Evolutionary conservation across 2,888 invertebrate genomes (phyloP), one percentile per base, ranked within the genome.

Genomic region (Folsomia manolachei): DNA sequence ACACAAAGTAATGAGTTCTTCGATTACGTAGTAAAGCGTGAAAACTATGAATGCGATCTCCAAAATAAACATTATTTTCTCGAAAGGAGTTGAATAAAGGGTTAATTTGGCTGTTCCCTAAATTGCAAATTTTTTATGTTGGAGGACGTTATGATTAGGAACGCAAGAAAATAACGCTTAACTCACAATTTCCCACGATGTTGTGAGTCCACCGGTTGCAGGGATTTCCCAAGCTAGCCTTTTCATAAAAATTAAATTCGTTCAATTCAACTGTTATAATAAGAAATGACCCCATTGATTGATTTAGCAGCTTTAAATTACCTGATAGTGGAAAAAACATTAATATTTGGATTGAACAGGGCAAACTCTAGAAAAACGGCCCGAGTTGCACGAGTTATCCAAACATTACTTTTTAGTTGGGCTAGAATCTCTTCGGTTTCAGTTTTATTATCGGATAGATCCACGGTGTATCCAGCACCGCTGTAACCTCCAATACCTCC

Each of bases 301-400:
- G n/a, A n/a, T n/a, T n/a, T n/a, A n/a, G n/a, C n/a, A n/a, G n/a
- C n/a, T n/a, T n/a, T n/a, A 21, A 71, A 83, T 83, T 83, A 89
- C 89, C 88, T 88, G 62, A 87, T 84, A 56, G 88, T 86, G 81
- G 88, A 88, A 83, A 91, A 90, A 19, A 90, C 83, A 82, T 91
- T 90, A 69, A 89, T 85, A 83, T 92, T 92, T 0, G 88, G 88
- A 82, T 92, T 92, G 83, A 89, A 92, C 27, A 91, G 85, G 9
- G 88, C 87, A 81, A 92, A 91, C 82, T 92, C 91, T 0, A 92
- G 81, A 75, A 91, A 87, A 21, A 91, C 83, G 0, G 87, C 87
- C 77, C 92, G 84, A 0, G 91, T 90, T 0, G 88, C 90, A 56
- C 89, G 84, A 69, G 87, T 87, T 62, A 92, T 86, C 92, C 92